Conservation (phyloP, 2,888 invertebrate genomes). For the Xestia c-nigrum region DNA sequence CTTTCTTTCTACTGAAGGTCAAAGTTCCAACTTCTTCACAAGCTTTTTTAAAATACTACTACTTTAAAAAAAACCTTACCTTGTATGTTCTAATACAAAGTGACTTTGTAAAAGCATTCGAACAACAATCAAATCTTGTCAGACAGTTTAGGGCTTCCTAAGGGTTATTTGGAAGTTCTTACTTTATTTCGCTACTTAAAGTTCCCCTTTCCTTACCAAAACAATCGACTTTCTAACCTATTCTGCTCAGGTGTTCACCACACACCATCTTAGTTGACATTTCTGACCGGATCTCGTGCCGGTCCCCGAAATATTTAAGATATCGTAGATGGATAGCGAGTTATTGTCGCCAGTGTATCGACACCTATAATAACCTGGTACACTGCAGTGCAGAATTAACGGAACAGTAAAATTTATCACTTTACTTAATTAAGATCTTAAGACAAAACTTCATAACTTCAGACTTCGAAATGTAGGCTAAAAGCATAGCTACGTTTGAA, state of each 20-base stretch:
- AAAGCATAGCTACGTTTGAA: not conserved
- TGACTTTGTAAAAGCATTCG: not conserved
- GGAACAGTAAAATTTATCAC: not conserved
- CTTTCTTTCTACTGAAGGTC: too few species aligned
- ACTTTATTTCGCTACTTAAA: not conserved
- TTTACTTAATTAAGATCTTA: not conserved
- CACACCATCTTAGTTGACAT: not conserved
- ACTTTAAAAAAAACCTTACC: too few species aligned
- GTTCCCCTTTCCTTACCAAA: not conserved
- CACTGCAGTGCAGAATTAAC: constrained; percentile 44
- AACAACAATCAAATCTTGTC: not conserved
- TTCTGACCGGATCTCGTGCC: not conserved
- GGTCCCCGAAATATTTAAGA: constrained; percentile 3
- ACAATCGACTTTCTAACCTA: not conserved
- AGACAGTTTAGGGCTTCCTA: not conserved
- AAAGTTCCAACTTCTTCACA: too few species aligned
- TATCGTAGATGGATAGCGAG: constrained; percentile 28
- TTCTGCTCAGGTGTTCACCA: not conserved
- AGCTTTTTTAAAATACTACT: too few species aligned
- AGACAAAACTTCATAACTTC: not conserved
- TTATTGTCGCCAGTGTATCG: constrained; percentile 63
- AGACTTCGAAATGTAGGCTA: not conserved
- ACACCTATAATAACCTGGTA: constrained; percentile 65
- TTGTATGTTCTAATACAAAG: not conserved
- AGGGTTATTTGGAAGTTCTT: too few species aligned